These are phyloP conservation scores for Ceratothoa steindachneri DNA, from an alignment of 2,888 invertebrate genomes.

Conservation along the genomic window DNA sequence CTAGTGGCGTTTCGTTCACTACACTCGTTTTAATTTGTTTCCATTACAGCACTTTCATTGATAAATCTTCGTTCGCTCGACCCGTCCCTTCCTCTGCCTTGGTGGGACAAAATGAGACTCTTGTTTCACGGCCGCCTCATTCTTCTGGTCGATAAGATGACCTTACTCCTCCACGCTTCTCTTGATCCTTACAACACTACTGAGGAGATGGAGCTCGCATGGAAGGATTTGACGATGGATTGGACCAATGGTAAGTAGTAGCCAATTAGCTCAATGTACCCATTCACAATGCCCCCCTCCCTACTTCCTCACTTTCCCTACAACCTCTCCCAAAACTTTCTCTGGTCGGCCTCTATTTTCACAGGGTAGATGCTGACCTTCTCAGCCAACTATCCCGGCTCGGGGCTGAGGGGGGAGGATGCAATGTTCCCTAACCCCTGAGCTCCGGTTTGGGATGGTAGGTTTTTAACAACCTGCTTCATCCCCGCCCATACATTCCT, in stretches of 20 bases:
- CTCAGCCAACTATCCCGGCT: too few species aligned
- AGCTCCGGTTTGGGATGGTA: too few species aligned
- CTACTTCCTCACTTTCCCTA: neutral
- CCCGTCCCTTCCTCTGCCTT: constrained; percentile 87
- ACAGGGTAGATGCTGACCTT: too few species aligned
- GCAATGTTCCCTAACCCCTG: too few species aligned
- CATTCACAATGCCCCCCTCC: too few species aligned
- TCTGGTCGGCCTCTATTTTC: too few species aligned
- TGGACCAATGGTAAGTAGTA: constrained; percentile 83
- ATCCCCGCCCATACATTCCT: too few species aligned
- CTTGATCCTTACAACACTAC: constrained; percentile 97
- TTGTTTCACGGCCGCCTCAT: constrained; percentile 88
- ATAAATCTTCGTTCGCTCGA: constrained; percentile 67
- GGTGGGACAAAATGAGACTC: constrained; percentile 95
- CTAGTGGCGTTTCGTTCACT: neutral
- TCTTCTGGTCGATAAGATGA: constrained; percentile 78
- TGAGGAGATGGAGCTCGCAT: constrained; percentile 96
- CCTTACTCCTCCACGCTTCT: constrained; percentile 88
- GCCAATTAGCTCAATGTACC: too few species aligned
- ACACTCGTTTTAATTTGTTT: neutral
- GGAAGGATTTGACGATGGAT: constrained; percentile 87
- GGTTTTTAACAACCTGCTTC: too few species aligned
- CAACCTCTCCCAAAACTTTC: too few species aligned
- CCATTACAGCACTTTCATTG: constrained; percentile 47
- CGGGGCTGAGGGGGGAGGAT: too few species aligned